Percentiles rank a stretch among this genome's conserved stretches.
phyloP scores from a whole-genome alignment of 1,140 invertebrate species.

The Dryas iulia region DNA sequence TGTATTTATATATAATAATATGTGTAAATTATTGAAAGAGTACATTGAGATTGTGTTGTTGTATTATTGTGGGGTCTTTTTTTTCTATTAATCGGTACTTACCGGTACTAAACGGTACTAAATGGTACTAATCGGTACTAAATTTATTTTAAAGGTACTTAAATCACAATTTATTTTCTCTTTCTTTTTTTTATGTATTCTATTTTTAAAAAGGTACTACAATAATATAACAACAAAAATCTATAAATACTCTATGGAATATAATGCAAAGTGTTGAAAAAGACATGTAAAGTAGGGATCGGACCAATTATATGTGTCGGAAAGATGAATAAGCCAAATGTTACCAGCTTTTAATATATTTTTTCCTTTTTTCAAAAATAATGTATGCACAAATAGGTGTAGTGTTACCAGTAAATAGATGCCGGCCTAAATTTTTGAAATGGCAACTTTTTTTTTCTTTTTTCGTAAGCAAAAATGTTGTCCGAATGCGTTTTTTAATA shows the following conservation, averaged over 20 bases:
- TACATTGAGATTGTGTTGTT: too few species aligned
- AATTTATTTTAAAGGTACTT: too few species aligned
- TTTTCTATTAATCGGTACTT: too few species aligned
- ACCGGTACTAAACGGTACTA: too few species aligned
- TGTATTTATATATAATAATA: too few species aligned
- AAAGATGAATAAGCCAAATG: constrained; percentile 24
- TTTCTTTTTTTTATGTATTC: too few species aligned
- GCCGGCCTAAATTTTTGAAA: constrained; percentile 18
- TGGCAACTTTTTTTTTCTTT: constrained; percentile 34
- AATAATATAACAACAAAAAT: not conserved
- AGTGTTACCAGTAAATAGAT: constrained; percentile 8
- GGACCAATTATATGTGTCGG: constrained; percentile 57
- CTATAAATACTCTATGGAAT: not conserved
- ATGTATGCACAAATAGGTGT: constrained; percentile 20
- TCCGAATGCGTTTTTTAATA: constrained; percentile 7
- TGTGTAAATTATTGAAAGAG: too few species aligned
- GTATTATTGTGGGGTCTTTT: too few species aligned
- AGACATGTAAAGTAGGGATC: constrained; percentile 56
- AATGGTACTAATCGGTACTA: too few species aligned
- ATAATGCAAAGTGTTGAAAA: constrained; percentile 52
- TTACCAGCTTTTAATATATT: constrained; percentile 24
- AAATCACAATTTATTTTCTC: too few species aligned
- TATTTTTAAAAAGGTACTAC: too few species aligned
- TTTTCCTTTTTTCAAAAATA: constrained; percentile 10
- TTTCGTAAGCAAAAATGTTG: not conserved